These are phyloP conservation scores for Dynastes tityus DNA, from an alignment of 2,888 invertebrate genomes.

Conservation along the genomic window DNA sequence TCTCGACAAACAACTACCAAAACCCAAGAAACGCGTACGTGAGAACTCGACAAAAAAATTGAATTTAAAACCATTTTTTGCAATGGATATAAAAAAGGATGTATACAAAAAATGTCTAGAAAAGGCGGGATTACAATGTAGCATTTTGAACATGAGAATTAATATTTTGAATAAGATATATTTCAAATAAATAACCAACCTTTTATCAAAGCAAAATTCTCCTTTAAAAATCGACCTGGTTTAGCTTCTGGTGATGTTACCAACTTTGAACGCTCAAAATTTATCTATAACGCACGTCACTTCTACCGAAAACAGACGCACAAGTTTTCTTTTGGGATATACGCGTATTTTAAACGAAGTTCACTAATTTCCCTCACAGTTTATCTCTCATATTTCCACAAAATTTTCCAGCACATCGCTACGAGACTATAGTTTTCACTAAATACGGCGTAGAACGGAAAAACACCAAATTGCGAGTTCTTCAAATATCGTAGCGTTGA, in stretches of 20 bases:
- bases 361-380: not conserved
- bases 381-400: slow-evolving; percentile 1
- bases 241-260: no score
- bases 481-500: slow-evolving; percentile 36
- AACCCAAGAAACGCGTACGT: not conserved
- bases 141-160: no score
- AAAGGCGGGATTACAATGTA: no score
- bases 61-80: no score
- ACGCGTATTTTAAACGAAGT: not conserved
- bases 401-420: not conserved
- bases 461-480: slow-evolving; percentile 20
- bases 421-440: not conserved
- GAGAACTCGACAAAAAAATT: no score
- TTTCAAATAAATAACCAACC: no score
- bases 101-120: no score
- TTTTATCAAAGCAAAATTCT: no score
- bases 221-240: no score
- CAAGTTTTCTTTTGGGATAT: not conserved
- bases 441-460: not conserved
- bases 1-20: not conserved
- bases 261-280: no score
- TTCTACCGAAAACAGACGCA: not conserved
- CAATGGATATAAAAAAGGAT: no score
- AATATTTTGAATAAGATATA: no score
- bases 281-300: not conserved